Evolutionary conservation across 2,113 vertebrate species (phyloP).

Genomic region (Platanista minor): DNA sequence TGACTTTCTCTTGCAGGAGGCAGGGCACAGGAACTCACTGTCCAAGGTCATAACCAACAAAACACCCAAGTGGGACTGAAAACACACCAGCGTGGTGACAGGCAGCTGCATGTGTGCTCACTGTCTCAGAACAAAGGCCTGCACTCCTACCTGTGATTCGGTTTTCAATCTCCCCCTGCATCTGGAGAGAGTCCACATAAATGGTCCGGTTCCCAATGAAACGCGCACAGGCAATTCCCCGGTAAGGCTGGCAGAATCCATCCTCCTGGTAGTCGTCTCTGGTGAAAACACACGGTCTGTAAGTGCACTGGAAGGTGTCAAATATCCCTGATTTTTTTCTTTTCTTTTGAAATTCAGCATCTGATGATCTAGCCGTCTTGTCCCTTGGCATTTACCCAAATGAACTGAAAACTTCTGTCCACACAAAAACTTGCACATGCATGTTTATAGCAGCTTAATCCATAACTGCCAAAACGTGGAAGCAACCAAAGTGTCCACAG

Average conservation of each 20-base stretch:
- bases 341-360: background rate
- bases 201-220: conserved; percentile 98
- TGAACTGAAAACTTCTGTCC: background rate
- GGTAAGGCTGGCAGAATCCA: conserved; percentile 96
- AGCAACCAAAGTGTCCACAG: background rate
- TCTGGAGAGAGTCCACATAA: conserved; percentile 97
- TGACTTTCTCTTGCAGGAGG: background rate
- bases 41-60: background rate
- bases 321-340: background rate
- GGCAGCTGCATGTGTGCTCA: rapidly evolving
- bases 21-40: rapidly evolving
- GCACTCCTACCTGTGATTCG: conserved; percentile 91
- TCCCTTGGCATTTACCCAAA: background rate
- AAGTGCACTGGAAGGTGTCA: background rate
- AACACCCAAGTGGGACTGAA: background rate
- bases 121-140: background rate
- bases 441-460: background rate
- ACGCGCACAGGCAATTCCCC: conserved; percentile 96
- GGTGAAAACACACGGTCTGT: conserved; percentile 63
- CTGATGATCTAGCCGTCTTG: background rate
- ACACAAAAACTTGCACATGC: background rate
- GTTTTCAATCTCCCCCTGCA: conserved; percentile 98
- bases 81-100: background rate
- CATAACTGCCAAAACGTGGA: background rate
- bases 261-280: conserved; percentile 89